Evolutionary conservation across 2,888 invertebrate species (phyloP).

Genomic region (Ormyrus rosae): DNA sequence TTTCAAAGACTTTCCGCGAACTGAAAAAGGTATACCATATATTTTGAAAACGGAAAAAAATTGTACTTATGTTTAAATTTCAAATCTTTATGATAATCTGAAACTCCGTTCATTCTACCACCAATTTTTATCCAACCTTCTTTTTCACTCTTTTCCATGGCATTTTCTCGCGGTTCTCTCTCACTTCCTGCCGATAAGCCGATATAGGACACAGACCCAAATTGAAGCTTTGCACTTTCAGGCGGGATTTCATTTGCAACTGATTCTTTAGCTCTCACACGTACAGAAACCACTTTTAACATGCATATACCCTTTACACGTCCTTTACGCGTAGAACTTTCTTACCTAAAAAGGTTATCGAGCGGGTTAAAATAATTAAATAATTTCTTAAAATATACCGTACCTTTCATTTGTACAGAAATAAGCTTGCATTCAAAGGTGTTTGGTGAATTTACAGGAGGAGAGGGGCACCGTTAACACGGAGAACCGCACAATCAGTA

Average conservation of each 20-base stretch:
- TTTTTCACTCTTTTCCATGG: background rate
- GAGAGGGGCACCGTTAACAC: constrained; percentile 78
- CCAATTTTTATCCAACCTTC: constrained; percentile 23
- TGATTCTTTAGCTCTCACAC: background rate
- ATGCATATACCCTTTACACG: background rate
- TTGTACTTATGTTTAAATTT: constrained; percentile 36
- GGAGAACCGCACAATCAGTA: constrained; percentile 90
- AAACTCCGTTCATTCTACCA: constrained; percentile 10
- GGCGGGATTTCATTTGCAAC: constrained; percentile 28
- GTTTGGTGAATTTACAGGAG: constrained; percentile 78
- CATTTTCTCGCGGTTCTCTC: background rate
- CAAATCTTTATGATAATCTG: constrained; percentile 38
- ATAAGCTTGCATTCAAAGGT: background rate
- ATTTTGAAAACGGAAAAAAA: constrained; percentile 22
- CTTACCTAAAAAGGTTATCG: background rate
- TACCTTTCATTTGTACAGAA: background rate
- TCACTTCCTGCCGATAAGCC: constrained; percentile 9
- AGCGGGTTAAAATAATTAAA: background rate
- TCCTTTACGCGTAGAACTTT: background rate
- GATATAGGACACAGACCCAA: background rate
- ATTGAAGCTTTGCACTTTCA: constrained; percentile 18
- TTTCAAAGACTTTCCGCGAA: constrained; percentile 20
- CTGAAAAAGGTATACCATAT: constrained; percentile 1
- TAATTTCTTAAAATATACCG: background rate
- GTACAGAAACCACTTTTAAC: background rate